Evolutionary conservation across 2,888 invertebrate genomes (phyloP).

Genomic region (Tetanocera ferruginea): DNA sequence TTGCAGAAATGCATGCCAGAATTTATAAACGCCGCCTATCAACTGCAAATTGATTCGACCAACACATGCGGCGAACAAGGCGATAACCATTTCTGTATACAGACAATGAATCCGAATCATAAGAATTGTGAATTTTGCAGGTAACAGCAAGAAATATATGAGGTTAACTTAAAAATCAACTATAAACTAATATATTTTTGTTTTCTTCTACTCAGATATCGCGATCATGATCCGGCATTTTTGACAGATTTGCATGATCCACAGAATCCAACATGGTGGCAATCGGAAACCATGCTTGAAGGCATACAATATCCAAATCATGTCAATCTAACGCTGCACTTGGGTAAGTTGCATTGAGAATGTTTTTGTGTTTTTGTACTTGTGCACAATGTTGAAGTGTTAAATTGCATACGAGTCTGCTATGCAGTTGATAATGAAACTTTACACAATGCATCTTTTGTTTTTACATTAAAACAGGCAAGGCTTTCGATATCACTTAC

Average conservation of each 20-base stretch:
- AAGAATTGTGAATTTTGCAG: conserved; percentile 88
- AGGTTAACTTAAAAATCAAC: neutral
- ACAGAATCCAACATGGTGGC: conserved; percentile 96
- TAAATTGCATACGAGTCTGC: neutral
- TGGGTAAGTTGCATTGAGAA: conserved; percentile 75
- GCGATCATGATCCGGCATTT: conserved; percentile 79
- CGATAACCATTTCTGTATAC: conserved; percentile 87
- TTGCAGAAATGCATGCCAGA: conserved; percentile 93
- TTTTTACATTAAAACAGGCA: conserved; percentile 75
- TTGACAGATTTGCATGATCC: conserved; percentile 94
- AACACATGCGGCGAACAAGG: conserved; percentile 94
- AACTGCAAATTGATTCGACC: conserved; percentile 89
- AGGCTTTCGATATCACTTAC: conserved; percentile 97
- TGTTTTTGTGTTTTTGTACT: too few relatives aligned
- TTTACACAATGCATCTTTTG: conserved; percentile 27
- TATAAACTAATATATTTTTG: neutral
- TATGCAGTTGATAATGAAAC: too few relatives aligned
- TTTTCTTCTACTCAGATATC: conserved; percentile 59
- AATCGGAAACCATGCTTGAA: conserved; percentile 97
- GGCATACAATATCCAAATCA: conserved; percentile 90
- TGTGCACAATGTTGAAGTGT: too few relatives aligned
- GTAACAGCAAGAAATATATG: conserved; percentile 59
- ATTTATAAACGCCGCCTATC: conserved; percentile 96
- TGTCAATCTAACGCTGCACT: conserved; percentile 91
- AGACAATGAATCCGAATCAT: conserved; percentile 83